Conservation (phyloP, 1,140 invertebrate species). For the Atta cephalotes region DNA sequence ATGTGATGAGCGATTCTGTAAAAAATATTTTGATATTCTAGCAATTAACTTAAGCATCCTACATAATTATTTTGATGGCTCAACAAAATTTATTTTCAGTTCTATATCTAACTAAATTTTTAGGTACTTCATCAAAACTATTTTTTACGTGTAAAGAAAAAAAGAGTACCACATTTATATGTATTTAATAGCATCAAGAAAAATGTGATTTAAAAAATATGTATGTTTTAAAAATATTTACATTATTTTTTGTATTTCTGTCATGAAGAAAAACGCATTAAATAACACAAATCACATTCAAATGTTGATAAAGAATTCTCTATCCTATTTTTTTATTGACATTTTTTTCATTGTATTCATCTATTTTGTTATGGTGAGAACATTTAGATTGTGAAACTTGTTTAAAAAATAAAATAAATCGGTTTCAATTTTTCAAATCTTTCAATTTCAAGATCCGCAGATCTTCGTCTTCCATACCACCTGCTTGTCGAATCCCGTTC, state of each 20-base stretch:
- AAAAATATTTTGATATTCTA: no score
- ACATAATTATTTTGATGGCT: no score
- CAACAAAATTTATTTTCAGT: no score
- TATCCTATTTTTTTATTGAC: background rate
- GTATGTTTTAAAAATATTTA: background rate
- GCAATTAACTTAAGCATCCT: no score
- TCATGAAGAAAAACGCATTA: background rate
- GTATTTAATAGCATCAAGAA: background rate
- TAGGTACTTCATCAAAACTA: no score
- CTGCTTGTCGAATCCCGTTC: slow-evolving; percentile 40
- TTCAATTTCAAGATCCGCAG: slow-evolving; percentile 48
- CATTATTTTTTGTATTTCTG: background rate
- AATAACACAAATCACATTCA: background rate
- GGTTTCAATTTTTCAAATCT: slow-evolving; percentile 41
- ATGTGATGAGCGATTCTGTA: no score
- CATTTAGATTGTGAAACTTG: slow-evolving; percentile 7
- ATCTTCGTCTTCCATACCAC: slow-evolving; percentile 33
- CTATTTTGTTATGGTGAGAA: background rate
- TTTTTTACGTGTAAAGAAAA: background rate
- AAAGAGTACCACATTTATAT: background rate
- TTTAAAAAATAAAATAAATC: slow-evolving; percentile 27
- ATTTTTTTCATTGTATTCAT: background rate
- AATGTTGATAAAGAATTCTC: background rate
- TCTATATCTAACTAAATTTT: no score
- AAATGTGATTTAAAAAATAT: background rate